Evolutionary conservation across 2,113 vertebrate genomes (phyloP).

Genomic region (Theristicus caerulescens): DNA sequence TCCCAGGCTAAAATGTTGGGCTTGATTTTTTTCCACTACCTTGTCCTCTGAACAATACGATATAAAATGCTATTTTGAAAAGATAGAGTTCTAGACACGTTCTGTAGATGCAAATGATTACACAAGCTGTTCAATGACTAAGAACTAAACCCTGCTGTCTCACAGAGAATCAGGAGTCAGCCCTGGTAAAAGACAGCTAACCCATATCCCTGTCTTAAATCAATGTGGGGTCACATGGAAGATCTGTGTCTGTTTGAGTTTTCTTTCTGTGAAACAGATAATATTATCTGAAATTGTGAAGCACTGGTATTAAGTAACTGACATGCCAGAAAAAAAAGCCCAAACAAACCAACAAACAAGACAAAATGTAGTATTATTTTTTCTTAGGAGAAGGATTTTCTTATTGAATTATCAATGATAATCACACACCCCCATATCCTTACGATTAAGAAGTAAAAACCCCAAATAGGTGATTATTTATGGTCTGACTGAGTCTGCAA

Average conservation of each 20-base stretch:
- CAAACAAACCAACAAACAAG: background rate
- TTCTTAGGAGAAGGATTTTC: background rate
- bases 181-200: background rate
- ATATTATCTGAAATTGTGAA: background rate
- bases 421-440: background rate
- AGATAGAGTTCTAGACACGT: background rate
- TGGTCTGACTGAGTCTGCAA: background rate
- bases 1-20: background rate
- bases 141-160: background rate
- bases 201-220: background rate
- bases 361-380: background rate
- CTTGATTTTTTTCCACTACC: background rate
- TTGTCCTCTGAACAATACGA: background rate
- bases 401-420: background rate
- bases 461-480: background rate
- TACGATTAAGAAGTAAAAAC: background rate
- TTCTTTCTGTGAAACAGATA: background rate
- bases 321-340: rapidly evolving
- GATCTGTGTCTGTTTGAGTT: background rate
- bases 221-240: background rate
- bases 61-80: background rate
- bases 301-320: background rate
- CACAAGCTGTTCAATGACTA: background rate
- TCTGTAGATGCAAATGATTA: background rate
- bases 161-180: background rate